Base-by-base conservation (phyloP, 2,797 vertebrate genomes). In the Schizothorax lantsangensis region DNA sequence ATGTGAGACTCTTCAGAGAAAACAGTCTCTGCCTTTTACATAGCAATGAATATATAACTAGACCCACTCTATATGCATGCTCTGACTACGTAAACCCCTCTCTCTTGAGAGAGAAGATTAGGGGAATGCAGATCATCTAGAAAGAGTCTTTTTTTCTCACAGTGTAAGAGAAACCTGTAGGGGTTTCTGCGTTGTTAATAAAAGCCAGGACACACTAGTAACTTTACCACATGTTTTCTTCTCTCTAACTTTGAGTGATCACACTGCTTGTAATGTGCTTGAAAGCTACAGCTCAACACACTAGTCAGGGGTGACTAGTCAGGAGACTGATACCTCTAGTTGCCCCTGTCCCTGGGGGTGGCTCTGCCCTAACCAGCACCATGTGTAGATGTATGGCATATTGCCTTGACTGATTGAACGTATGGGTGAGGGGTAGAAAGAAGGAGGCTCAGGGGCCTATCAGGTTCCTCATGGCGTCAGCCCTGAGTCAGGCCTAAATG, bases 341-440 rank as follows among this genome's bases (percentile, higher is more conserved):
- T 68, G 15, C 77, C 72, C 62, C n/a, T 10, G 19, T 77, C 59
- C 68, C 77, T 69, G 64, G 84, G 75, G 83, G 15, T 88, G 69
- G 30, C 19, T 59, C 62, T 79, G 2, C 49, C 54, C 36, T 89
- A 89, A 92, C 57, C 85, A 68, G n/a, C 73, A 69, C 81, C 90
- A 89, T 86, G 72, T 89, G 88, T 88, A 81, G 26, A 45, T 87
- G 54, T 47, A 43, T 87, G 85, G 79, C 77, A 86, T 52, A 81
- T 43, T 40, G 62, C 71, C 47, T 47, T 79, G 85, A 83, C 71
- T 84, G 68, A 86, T 52, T 74, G 85, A 87, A 43, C n/a, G 69
- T 71, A 21, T 84, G 81, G 79, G 77, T 88, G 78, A 78, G 75
- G 81, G 80, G 80, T 59, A 47, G 64, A 82, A 66, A 21, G 47